Evolutionary conservation across 1,140 invertebrate species (phyloP), one percentile per base, ranked within the genome.

Genomic region (Aphidius ervi): DNA sequence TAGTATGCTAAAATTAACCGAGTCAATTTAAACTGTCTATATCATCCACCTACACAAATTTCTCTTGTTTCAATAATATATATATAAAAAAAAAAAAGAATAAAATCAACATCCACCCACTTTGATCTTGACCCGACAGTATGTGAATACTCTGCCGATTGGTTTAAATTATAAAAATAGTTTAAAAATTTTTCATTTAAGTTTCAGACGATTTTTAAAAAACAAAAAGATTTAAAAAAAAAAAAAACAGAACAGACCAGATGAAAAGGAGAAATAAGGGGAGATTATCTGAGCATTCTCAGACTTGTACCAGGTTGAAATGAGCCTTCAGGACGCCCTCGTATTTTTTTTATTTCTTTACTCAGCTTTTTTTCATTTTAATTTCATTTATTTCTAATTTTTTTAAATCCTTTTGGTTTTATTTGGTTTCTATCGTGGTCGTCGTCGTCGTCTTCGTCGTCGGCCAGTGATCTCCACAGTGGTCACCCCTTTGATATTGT

Each of bases 281-380:
- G 42, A 73, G 71, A 68, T 68, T 71, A 65, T 65, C 69, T 64
- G 60, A 69, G 72, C 74, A 76, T 75, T 78, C 76, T 68, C 73
- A 77, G 75, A 77, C 78, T 68, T 70, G 66, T 69, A 67, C 42
- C 52, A 67, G 67, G 61, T 67, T 70, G 68, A 70, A 66, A 7
- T 9, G 52, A 76, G 68, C 74, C 73, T 74, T 71, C 71, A 69
- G 72, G 68, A 72, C 70, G 72, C 70, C 72, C 70, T 76, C 70
- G 65, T 68, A 68, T 67, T 65, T 56, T 31, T 67, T 63, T 59
- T 63, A 54, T 57, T 55, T 61, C 63, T 58, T 61, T 65, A 41
- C 16, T 63, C 63, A 66, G 56, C 61, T 55, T 61, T 55, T 68
- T 61, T 58, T 42, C 54, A 9, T n/a, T 53, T 46, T 37, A 50